These are phyloP conservation scores for Monochamus saltuarius DNA, from an alignment of 1,140 invertebrate genomes.

Conservation along the genomic window DNA sequence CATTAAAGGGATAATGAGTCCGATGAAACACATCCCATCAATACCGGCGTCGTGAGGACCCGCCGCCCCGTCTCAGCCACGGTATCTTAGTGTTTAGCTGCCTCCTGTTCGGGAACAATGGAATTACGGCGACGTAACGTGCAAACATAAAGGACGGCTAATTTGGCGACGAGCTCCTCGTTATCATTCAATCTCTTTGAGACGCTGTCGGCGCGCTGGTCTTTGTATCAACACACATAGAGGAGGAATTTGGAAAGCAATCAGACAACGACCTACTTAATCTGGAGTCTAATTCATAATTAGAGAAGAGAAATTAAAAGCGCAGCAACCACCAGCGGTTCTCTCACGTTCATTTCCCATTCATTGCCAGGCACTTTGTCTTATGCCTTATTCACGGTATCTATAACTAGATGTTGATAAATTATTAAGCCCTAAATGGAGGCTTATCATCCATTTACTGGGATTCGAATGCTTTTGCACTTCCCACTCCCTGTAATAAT, in stretches of 20 bases:
- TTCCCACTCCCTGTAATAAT: background rate
- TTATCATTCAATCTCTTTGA: constrained; percentile 39
- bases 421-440: constrained; percentile 40
- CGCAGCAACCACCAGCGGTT: constrained; percentile 25
- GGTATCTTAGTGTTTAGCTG: too few relatives aligned
- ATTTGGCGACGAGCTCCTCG: constrained; percentile 35
- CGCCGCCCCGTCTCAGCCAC: too few relatives aligned
- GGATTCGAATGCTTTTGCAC: constrained; percentile 3
- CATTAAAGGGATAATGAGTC: too few relatives aligned
- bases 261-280: constrained; percentile 34
- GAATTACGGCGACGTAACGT: constrained; percentile 39
- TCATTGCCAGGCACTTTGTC: constrained; percentile 44
- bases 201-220: constrained; percentile 32
- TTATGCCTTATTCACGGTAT: constrained; percentile 46
- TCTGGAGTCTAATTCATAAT: constrained; percentile 18
- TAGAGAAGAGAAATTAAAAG: constrained; percentile 27
- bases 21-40: too few relatives aligned
- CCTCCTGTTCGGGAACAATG: constrained; percentile 30
- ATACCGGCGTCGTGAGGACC: too few relatives aligned
- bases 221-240: constrained; percentile 26
- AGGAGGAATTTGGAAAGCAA: constrained; percentile 30
- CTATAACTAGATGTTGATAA: constrained; percentile 47
- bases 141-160: constrained; percentile 39
- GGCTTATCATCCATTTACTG: constrained; percentile 17
- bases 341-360: constrained; percentile 42